Percentiles rank a stretch among this genome's conserved stretches.
These are phyloP conservation scores for Philonicus albiceps DNA, from an alignment of 2,888 invertebrate genomes.

Conservation along the genomic window DNA sequence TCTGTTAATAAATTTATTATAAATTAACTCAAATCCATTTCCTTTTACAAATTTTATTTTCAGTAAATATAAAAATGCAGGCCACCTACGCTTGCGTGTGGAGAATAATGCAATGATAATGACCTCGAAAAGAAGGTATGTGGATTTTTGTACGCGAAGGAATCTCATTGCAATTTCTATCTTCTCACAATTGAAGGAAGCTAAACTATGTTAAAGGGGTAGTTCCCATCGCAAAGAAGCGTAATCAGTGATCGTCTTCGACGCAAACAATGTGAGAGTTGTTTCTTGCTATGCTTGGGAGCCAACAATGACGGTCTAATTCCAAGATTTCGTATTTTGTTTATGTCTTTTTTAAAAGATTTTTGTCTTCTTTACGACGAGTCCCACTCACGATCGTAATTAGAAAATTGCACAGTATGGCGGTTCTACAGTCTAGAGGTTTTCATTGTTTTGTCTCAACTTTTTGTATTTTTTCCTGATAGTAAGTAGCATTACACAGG, in stretches of 20 bases:
- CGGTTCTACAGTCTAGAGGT: not conserved
- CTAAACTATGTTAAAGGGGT: slow-evolving; percentile 26
- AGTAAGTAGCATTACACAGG: not conserved
- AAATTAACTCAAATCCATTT: not conserved
- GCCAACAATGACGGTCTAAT: not conserved
- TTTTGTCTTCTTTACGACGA: not conserved
- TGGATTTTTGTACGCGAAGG: not conserved
- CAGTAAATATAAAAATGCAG: not conserved
- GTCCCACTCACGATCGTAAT: slow-evolving; percentile 5
- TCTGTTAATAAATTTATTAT: not conserved
- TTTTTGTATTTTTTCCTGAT: not conserved
- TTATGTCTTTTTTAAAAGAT: not conserved
- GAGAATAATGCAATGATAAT: not conserved
- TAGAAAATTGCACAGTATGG: slow-evolving; percentile 20
- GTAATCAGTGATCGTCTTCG: not conserved
- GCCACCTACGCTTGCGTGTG: not conserved
- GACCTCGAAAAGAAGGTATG: not conserved
- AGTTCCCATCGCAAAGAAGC: slow-evolving; percentile 7
- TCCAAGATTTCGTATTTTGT: not conserved
- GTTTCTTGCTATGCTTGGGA: not conserved
- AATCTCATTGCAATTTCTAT: not conserved
- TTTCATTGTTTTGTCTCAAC: not conserved
- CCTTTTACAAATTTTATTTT: not conserved
- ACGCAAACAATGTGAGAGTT: not conserved
- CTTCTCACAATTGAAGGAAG: slow-evolving; percentile 22